Percentiles rank a stretch among this genome's conserved stretches.
Evolutionary conservation across 2,113 vertebrate species (phyloP).

Genomic region (Scytalopus superciliaris): DNA sequence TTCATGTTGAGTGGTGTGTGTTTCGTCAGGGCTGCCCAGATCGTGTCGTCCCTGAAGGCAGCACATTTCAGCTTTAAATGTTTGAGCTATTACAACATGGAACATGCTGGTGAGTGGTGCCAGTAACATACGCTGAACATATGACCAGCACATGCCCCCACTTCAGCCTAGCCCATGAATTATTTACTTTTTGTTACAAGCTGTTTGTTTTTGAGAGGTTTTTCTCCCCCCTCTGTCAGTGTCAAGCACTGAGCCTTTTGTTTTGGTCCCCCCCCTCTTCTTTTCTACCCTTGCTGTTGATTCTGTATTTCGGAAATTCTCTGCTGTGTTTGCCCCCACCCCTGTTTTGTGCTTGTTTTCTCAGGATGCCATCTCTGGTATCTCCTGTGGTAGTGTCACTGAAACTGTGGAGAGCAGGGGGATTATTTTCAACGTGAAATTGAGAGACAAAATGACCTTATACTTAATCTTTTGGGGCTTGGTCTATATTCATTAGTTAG

Average conservation of each 20-base stretch:
- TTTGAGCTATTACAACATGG: slow-evolving; percentile 48
- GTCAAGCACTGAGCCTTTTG: slow-evolving; percentile 18
- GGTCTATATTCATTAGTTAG: not conserved
- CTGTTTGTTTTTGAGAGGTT: slow-evolving; percentile 2
- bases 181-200: slow-evolving; percentile 38
- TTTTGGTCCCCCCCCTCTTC: not conserved
- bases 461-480: not conserved
- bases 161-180: not conserved
- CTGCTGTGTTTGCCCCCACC: not conserved
- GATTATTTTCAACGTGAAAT: not conserved
- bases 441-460: slow-evolving; percentile 11
- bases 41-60: slow-evolving; percentile 58
- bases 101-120: slow-evolving; percentile 30
- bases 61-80: slow-evolving; percentile 10
- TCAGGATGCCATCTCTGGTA: not conserved
- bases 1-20: slow-evolving; percentile 10
- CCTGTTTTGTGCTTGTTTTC: not conserved
- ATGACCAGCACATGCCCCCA: slow-evolving; percentile 53
- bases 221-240: not conserved
- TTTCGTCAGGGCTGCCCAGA: slow-evolving; percentile 56
- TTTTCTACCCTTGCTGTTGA: not conserved
- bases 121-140: slow-evolving; percentile 46
- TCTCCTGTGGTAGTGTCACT: not conserved
- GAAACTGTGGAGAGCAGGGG: not conserved
- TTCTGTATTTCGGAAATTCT: not conserved